These are phyloP conservation scores for Conus ventricosus DNA, from an alignment of 1,140 invertebrate genomes.

Conservation along the genomic window DNA sequence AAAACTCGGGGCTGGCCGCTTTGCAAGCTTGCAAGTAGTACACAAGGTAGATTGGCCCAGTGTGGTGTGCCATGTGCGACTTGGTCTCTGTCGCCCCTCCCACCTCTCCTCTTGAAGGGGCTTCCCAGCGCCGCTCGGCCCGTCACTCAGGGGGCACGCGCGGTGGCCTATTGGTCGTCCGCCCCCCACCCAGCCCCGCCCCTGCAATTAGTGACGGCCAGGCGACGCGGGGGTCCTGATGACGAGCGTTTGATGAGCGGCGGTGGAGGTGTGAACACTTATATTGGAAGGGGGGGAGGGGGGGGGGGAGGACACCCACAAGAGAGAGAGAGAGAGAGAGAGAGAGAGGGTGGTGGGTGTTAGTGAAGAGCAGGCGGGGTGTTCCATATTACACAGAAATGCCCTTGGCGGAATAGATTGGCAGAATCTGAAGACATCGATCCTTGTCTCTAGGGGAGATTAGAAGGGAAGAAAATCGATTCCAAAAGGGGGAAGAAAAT, in stretches of 20 bases:
- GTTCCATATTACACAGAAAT: background rate
- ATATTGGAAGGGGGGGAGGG: background rate
- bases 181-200: conserved; percentile 1
- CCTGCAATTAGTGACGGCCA: background rate
- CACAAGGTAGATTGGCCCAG: conserved; percentile 20
- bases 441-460: background rate
- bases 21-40: conserved; percentile 1
- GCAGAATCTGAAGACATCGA: background rate
- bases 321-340: background rate
- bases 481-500: background rate
- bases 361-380: background rate
- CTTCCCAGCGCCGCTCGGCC: background rate
- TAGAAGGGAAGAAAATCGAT: background rate
- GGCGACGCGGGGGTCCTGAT: background rate
- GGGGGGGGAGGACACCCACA: background rate
- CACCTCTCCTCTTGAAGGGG: conserved; percentile 1
- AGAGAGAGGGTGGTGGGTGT: background rate
- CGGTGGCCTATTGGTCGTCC: conserved; percentile 19
- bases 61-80: conserved; percentile 7
- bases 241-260: background rate
- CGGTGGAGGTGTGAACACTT: background rate
- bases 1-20: conserved; percentile 2
- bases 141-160: background rate
- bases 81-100: background rate
- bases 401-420: background rate